Evolutionary conservation across 2,797 vertebrate species (phyloP).

Genomic region (Cygnus olor): DNA sequence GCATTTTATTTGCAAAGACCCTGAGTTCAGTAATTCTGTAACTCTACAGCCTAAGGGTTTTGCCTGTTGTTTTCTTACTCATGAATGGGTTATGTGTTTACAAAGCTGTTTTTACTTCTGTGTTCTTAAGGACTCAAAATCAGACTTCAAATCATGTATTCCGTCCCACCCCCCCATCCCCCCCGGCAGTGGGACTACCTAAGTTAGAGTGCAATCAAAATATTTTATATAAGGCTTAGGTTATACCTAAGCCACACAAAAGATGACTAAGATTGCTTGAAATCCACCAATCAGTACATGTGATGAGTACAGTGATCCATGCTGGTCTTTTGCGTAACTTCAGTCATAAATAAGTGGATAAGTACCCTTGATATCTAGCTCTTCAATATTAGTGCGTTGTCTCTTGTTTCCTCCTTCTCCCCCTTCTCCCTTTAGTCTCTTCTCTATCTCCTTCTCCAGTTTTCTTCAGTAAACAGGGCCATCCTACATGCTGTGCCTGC

Average conservation of each 20-base stretch:
- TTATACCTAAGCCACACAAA: neutral
- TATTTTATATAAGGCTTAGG: neutral
- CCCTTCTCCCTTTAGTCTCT: neutral
- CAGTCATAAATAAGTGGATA: neutral
- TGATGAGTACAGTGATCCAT: neutral
- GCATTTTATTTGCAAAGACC: neutral
- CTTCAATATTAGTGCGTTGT: neutral
- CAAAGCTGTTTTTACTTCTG: neutral
- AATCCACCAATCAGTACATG: neutral
- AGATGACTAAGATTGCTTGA: neutral
- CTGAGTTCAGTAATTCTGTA: neutral
- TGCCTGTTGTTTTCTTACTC: neutral
- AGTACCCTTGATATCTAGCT: neutral
- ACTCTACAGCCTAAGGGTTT: neutral
- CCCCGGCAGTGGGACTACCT: neutral
- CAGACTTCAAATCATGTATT: neutral
- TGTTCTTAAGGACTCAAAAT: neutral
- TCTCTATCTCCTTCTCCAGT: neutral
- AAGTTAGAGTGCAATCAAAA: neutral
- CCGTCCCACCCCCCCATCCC: neutral
- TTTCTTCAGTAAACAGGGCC: neutral
- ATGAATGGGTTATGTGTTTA: neutral
- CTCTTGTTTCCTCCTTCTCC: neutral
- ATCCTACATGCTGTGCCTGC: neutral
- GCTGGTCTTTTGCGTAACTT: neutral